A percentile compares a stretch with the other conserved stretches of the same genome.
Conservation (phyloP, 2,888 invertebrate genomes). For the Sarcophaga rosellei region DNA sequence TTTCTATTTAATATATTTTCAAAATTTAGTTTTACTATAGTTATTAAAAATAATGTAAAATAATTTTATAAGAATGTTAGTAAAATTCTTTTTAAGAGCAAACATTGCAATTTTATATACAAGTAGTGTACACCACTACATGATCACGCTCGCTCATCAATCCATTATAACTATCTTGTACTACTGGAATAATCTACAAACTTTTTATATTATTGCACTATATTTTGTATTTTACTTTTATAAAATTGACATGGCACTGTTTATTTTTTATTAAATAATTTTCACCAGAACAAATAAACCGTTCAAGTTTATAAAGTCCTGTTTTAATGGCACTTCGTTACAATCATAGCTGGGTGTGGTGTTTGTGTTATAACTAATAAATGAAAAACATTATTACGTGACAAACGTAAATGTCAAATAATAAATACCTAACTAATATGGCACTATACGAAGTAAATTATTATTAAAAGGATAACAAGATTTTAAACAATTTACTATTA, state of each 20-base stretch:
- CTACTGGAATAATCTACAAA: slow-evolving; percentile 3
- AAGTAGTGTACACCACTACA: slow-evolving; percentile 12
- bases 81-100: slow-evolving; percentile 28
- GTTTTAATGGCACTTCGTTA: slow-evolving; percentile 58
- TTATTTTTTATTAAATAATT: slow-evolving; percentile 9
- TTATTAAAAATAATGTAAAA: neutral
- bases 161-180: slow-evolving; percentile 28
- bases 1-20: slow-evolving; percentile 3
- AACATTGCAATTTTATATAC: slow-evolving; percentile 10
- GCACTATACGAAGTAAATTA: neutral
- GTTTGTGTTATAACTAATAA: neutral
- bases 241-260: slow-evolving; percentile 40
- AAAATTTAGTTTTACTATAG: neutral
- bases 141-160: slow-evolving; percentile 56
- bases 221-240: slow-evolving; percentile 5
- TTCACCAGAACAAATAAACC: neutral
- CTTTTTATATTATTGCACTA: slow-evolving; percentile 40
- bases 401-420: neutral
- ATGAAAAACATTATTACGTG: neutral
- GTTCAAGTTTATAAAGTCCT: neutral
- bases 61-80: slow-evolving; percentile 11
- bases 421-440: neutral
- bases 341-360: slow-evolving; percentile 38
- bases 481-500: neutral
- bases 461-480: neutral